Evolutionary conservation across 2,797 vertebrate species (phyloP).

Genomic region (Apodemus agrarius): DNA sequence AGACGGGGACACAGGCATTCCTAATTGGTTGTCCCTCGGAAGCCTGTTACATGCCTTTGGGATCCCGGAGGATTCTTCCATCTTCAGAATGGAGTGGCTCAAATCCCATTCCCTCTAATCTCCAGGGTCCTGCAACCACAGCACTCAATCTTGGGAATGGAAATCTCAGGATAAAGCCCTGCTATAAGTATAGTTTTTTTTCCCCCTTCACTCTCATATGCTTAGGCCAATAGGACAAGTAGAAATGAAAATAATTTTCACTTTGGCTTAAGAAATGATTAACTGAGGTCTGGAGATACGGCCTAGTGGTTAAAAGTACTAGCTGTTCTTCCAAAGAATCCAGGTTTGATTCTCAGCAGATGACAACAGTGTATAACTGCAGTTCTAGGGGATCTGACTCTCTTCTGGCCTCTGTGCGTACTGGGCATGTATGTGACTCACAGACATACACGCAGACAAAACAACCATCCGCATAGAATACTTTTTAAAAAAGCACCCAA

Average conservation of each 20-base stretch:
- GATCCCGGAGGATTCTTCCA: background rate
- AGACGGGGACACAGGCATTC: background rate
- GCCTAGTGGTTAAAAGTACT: background rate
- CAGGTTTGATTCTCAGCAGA: background rate
- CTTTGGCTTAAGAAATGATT: constrained; percentile 54
- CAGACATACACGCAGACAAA: background rate
- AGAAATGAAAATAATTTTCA: background rate
- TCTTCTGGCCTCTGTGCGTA: background rate
- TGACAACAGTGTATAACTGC: background rate
- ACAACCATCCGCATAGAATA: background rate
- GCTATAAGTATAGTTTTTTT: background rate
- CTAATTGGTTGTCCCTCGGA: background rate
- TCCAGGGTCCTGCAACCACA: background rate
- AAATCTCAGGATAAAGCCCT: background rate
- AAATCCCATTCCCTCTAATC: background rate
- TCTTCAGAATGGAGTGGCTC: background rate
- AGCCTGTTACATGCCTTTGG: background rate
- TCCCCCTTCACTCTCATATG: background rate
- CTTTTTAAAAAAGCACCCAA: background rate
- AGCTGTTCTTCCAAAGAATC: background rate
- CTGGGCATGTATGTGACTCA: background rate
- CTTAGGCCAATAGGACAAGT: background rate
- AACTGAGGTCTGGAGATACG: background rate
- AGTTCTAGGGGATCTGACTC: background rate
- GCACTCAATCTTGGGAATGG: background rate